phyloP scores from a whole-genome alignment of 2,797 vertebrate genomes.

The Microtus agrestis region DNA sequence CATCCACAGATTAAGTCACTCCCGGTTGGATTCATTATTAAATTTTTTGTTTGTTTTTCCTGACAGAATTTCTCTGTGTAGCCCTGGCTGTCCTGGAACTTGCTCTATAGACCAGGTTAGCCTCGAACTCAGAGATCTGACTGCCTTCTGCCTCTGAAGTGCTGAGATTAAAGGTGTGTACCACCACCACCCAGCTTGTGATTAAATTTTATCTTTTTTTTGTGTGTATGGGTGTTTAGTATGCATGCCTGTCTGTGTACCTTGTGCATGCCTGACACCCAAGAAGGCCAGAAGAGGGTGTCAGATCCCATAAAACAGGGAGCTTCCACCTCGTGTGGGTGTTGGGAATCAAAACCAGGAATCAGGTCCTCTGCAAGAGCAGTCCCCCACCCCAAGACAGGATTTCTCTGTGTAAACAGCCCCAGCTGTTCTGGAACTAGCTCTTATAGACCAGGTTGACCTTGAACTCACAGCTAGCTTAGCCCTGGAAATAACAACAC shows the following conservation, averaged over 20 bases:
- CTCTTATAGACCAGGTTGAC: too few relatives aligned
- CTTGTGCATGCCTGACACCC: not conserved
- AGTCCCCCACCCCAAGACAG: too few relatives aligned
- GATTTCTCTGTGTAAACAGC: too few relatives aligned
- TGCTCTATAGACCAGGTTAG: not conserved
- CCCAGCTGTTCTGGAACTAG: too few relatives aligned
- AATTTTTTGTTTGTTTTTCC: not conserved
- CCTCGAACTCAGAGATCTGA: not conserved
- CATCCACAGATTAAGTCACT: too few relatives aligned
- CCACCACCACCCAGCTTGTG: not conserved
- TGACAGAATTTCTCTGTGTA: not conserved
- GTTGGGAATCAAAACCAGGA: not conserved
- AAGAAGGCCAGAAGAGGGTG: not conserved
- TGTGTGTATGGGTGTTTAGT: not conserved
- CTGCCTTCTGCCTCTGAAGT: not conserved
- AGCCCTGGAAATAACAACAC: too few relatives aligned
- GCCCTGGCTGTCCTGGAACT: not conserved
- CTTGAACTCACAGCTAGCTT: too few relatives aligned
- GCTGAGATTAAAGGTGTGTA: not conserved
- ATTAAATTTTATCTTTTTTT: not conserved
- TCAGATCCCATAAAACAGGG: not conserved
- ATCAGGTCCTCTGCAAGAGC: not conserved
- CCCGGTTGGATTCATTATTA: not conserved
- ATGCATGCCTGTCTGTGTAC: not conserved
- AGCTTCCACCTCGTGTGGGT: not conserved